Percentiles rank a stretch among this genome's conserved stretches.
Conservation (phyloP, 2,888 invertebrate species). For the Apocheima hispidaria region DNA sequence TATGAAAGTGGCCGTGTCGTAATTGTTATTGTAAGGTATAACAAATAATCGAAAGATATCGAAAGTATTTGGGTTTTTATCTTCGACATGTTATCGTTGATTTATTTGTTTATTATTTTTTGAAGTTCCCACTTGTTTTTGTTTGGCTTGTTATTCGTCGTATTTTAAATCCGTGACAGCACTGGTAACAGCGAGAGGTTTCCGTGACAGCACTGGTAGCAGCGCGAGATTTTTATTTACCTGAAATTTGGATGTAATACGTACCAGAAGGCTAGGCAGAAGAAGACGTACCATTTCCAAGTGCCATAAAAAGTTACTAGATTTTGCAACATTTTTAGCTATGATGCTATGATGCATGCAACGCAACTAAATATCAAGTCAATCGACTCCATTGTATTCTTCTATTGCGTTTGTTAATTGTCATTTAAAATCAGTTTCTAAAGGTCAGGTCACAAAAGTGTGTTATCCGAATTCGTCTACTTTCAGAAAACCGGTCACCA, state of each 20-base stretch:
- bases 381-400: background rate
- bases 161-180: background rate
- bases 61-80: slow-evolving; percentile 3
- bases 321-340: background rate
- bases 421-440: background rate
- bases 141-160: background rate
- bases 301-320: background rate
- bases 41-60: too few relatives aligned
- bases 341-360: background rate
- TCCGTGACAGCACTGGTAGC: too few relatives aligned
- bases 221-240: background rate
- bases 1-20: background rate
- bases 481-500: too few relatives aligned
- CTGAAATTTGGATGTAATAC: slow-evolving; percentile 1
- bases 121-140: background rate
- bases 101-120: background rate
- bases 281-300: slow-evolving; percentile 2
- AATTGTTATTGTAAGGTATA: background rate
- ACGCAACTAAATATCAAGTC: background rate
- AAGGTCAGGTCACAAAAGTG: background rate
- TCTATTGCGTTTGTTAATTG: background rate
- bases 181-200: too few relatives aligned
- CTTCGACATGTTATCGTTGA: background rate
- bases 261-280: too few relatives aligned
- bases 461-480: background rate